These are phyloP conservation scores for Chiloscyllium plagiosum DNA, from an alignment of 2,113 vertebrate genomes.

Conservation along the genomic window DNA sequence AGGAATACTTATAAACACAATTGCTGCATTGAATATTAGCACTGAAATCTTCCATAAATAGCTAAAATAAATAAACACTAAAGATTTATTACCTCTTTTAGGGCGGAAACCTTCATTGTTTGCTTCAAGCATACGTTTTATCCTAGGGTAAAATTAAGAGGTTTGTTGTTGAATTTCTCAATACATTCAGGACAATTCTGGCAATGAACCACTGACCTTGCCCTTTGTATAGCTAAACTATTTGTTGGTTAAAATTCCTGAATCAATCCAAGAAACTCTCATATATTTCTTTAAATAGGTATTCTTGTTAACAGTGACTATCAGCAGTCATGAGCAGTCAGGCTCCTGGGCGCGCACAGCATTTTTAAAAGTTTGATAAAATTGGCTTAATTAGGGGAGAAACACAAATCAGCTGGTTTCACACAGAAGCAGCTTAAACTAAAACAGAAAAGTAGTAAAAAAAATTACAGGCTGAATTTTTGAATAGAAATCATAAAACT, in stretches of 20 bases:
- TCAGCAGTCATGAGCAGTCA: neutral
- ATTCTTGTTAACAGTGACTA: neutral
- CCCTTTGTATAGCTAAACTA: neutral
- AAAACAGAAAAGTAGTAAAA: neutral
- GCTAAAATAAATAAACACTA: neutral
- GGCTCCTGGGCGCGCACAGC: neutral
- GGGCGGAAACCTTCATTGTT: neutral
- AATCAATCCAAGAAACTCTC: neutral
- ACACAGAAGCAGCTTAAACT: neutral
- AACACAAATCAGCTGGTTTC: neutral
- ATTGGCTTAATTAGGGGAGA: neutral
- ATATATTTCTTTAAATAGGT: neutral
- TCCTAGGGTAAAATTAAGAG: neutral
- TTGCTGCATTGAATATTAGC: neutral
- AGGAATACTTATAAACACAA: neutral
- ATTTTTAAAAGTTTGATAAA: neutral
- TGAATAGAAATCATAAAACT: neutral
- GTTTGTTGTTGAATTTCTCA: neutral
- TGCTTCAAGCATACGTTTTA: neutral
- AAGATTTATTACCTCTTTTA: slow-evolving; percentile 29
- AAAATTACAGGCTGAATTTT: neutral
- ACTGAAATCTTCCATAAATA: neutral
- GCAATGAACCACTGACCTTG: neutral
- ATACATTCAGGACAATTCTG: neutral
- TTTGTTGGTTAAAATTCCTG: neutral